These are phyloP conservation scores for Oreochromis spilurus DNA, from an alignment of 2,113 vertebrate genomes.

Conservation along the genomic window DNA sequence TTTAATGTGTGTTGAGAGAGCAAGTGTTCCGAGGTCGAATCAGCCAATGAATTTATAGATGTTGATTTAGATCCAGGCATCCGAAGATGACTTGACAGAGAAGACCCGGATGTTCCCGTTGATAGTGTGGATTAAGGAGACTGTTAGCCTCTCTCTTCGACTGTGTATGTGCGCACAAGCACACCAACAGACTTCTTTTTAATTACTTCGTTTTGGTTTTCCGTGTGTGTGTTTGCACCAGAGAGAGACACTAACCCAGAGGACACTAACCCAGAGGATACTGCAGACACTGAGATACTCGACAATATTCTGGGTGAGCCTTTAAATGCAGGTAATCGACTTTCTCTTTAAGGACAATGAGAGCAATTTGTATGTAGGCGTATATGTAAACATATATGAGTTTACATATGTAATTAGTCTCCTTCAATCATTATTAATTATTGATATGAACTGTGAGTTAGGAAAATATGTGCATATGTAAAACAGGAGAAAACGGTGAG, in stretches of 20 bases:
- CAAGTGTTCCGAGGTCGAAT: background rate
- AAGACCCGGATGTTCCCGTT: background rate
- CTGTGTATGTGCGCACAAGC: background rate
- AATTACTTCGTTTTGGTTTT: background rate
- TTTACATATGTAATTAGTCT: background rate
- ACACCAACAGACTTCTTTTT: background rate
- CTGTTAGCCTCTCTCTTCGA: background rate
- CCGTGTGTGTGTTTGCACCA: background rate
- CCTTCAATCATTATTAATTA: background rate
- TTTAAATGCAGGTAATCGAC: background rate
- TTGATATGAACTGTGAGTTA: background rate
- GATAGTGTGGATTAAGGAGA: background rate
- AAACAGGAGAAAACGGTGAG: background rate
- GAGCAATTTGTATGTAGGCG: background rate
- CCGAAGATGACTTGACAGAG: background rate
- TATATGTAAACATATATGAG: background rate
- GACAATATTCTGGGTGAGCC: background rate
- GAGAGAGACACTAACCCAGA: background rate
- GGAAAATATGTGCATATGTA: background rate
- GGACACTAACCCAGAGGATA: background rate
- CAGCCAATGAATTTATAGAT: background rate
- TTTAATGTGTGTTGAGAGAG: background rate
- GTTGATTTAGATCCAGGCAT: background rate
- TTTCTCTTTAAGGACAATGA: background rate
- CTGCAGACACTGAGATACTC: background rate